phyloP scores from a whole-genome alignment of 2,888 invertebrate genomes.

The Tetanocera ferruginea region DNA sequence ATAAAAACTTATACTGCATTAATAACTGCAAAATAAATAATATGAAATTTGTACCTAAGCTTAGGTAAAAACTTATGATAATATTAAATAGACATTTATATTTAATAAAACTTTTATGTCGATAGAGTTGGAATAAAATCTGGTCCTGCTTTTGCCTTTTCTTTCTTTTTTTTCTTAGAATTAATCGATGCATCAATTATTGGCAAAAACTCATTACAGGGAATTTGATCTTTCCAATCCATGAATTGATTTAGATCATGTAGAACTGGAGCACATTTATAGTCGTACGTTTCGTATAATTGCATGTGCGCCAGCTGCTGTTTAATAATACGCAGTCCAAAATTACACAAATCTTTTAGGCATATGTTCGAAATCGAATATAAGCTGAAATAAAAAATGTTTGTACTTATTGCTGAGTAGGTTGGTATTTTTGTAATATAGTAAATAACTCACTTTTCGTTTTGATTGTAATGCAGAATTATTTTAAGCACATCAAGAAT shows the following conservation, averaged over 20 bases:
- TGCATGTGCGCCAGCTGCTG: constrained; percentile 41
- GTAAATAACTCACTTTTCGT: constrained; percentile 44
- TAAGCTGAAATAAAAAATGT: constrained; percentile 30
- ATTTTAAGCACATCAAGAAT: constrained; percentile 48
- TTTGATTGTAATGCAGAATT: constrained; percentile 45
- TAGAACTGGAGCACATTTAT: constrained; percentile 38
- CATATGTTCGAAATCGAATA: constrained; percentile 32
- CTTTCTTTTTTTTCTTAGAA: background rate
- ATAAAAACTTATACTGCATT: background rate
- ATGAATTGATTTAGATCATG: constrained; percentile 42
- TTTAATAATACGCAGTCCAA: constrained; percentile 46
- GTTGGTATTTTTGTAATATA: background rate
- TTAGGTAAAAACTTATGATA: too few relatives aligned
- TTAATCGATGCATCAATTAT: background rate
- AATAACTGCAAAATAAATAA: background rate
- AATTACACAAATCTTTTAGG: constrained; percentile 42
- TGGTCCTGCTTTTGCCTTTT: background rate
- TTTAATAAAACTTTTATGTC: background rate
- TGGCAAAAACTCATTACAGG: constrained; percentile 31
- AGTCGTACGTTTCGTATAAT: constrained; percentile 45
- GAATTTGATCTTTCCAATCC: constrained; percentile 45
- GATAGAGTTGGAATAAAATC: background rate
- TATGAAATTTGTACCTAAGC: background rate
- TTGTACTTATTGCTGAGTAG: background rate
- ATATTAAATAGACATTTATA: too few relatives aligned